These are phyloP conservation scores for Brachyhypopomus gauderio DNA, from an alignment of 2,113 vertebrate species.

Conservation along the genomic window DNA sequence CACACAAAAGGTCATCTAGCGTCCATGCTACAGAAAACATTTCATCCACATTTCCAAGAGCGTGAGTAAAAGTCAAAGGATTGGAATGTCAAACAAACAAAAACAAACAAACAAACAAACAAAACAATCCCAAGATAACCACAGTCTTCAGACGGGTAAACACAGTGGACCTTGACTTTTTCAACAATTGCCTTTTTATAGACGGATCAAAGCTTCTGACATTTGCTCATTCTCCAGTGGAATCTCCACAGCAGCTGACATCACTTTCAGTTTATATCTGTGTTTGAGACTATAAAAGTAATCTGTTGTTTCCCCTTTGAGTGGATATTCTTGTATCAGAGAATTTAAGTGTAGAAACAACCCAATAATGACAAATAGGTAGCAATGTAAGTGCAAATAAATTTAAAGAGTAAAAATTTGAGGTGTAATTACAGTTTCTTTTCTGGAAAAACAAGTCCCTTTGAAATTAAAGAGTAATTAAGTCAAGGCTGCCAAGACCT, in stretches of 20 bases:
- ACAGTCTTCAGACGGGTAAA: background rate
- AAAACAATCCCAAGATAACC: background rate
- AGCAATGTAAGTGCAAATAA: background rate
- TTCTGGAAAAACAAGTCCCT: background rate
- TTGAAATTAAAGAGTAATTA: slow-evolving; percentile 2
- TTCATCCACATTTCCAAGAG: background rate
- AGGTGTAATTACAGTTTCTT: background rate
- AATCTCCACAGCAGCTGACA: too few relatives aligned
- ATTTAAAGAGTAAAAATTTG: background rate
- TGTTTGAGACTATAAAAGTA: too few relatives aligned
- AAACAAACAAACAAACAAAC: background rate
- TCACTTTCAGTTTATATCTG: too few relatives aligned
- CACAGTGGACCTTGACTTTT: background rate
- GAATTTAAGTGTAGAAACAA: background rate
- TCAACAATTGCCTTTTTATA: background rate
- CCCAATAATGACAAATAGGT: background rate
- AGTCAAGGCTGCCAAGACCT: background rate
- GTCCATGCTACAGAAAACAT: slow-evolving; percentile 12
- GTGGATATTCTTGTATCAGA: background rate
- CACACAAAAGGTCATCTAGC: background rate
- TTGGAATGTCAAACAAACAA: background rate
- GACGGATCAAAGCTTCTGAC: background rate
- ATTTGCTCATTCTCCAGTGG: background rate
- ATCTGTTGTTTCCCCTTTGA: background rate
- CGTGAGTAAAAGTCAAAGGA: slow-evolving; percentile 4